phyloP scores from a whole-genome alignment of 2,113 vertebrate species.

The Sinocyclocheilus rhinocerous region DNA sequence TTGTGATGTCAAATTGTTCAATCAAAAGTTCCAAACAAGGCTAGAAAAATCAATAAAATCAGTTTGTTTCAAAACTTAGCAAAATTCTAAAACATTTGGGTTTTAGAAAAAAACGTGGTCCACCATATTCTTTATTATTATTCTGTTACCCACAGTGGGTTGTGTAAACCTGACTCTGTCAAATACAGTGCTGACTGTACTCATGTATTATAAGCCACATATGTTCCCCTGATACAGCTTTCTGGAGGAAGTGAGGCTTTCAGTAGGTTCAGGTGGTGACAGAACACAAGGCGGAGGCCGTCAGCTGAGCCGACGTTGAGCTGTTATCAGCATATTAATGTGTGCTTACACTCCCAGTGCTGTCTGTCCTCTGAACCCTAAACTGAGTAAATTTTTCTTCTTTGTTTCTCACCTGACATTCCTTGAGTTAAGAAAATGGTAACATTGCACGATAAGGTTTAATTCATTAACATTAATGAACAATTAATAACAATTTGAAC shows the following conservation, averaged over 20 bases:
- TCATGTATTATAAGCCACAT: not conserved
- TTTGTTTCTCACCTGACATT: constrained; percentile 36
- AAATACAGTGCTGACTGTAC: not conserved
- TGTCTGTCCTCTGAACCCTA: constrained; percentile 24
- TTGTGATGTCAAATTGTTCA: too few species aligned
- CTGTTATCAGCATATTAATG: constrained; percentile 14
- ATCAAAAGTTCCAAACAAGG: too few species aligned
- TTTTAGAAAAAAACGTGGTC: too few species aligned
- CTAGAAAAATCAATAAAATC: too few species aligned
- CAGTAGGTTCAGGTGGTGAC: constrained; percentile 58
- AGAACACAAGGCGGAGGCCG: constrained; percentile 59
- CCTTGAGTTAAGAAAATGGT: not conserved
- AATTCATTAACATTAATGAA: not conserved
- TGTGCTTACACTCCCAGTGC: not conserved
- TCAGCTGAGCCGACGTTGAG: constrained; percentile 70
- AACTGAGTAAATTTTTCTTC: constrained; percentile 17
- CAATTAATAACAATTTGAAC: not conserved
- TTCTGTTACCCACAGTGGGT: not conserved
- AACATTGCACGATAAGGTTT: not conserved
- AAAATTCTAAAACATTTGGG: too few species aligned
- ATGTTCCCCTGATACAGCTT: constrained; percentile 62
- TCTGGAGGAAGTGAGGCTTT: constrained; percentile 74
- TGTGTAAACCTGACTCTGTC: not conserved
- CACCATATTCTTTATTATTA: too few species aligned
- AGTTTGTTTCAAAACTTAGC: too few species aligned